Conservation (phyloP, 2,797 vertebrate genomes). For the Falco columbarius region DNA sequence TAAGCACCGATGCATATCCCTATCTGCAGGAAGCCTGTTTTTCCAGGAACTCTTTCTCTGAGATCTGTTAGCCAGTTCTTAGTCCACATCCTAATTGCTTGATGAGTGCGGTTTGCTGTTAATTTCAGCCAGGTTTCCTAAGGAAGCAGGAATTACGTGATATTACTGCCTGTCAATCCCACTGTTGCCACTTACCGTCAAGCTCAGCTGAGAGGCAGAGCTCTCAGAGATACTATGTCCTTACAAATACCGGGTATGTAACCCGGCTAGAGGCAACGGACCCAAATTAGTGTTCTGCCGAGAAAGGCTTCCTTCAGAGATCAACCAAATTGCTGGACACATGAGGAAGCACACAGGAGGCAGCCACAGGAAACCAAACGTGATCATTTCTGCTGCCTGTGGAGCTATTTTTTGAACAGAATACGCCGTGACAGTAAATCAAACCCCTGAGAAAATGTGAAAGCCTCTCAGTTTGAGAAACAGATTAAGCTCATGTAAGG, state of each 20-base stretch:
- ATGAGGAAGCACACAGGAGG: not conserved
- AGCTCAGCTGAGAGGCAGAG: not conserved
- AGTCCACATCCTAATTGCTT: not conserved
- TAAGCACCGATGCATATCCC: not conserved
- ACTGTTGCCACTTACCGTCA: not conserved
- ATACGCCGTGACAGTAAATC: not conserved
- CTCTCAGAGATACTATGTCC: not conserved
- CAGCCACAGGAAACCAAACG: not conserved
- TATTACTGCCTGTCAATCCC: not conserved
- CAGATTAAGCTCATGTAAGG: not conserved
- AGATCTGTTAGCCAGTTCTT: not conserved
- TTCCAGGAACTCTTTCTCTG: not conserved
- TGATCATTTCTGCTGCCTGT: not conserved
- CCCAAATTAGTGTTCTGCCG: not conserved
- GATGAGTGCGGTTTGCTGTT: not conserved
- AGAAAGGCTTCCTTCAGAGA: not conserved
- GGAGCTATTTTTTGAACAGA: slow-evolving; percentile 12
- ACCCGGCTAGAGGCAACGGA: not conserved
- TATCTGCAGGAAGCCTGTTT: not conserved
- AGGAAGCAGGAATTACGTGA: not conserved
- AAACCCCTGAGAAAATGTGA: not conserved
- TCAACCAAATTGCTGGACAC: not conserved
- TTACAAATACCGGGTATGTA: not conserved
- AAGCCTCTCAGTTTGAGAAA: not conserved
- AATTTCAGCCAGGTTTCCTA: not conserved